Percentiles rank a stretch among this genome's conserved stretches.
phyloP scores from a whole-genome alignment of 2,797 vertebrate species.

The Loriculus beryllinus region DNA sequence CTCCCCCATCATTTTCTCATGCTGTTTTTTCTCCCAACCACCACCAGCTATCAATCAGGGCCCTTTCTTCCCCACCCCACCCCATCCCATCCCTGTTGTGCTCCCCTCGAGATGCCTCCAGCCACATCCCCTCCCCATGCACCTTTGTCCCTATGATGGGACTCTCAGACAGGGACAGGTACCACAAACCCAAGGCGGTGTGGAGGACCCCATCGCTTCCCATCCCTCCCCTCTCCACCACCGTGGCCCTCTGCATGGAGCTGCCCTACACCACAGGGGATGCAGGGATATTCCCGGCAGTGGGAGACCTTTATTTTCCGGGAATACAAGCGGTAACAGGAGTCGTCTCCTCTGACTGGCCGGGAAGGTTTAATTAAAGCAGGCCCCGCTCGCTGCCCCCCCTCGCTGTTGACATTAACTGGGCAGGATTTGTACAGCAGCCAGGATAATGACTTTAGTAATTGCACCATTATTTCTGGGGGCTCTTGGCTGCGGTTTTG shows the following conservation, averaged over 20 bases:
- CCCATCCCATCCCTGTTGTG: not conserved
- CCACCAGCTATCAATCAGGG: rapidly evolving
- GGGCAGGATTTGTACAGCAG: not conserved
- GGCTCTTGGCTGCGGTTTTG: not conserved
- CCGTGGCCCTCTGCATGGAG: rapidly evolving
- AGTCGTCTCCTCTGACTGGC: rapidly evolving
- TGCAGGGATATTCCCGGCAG: not conserved
- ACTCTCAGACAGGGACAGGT: rapidly evolving
- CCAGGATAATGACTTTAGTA: not conserved
- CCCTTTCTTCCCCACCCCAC: not conserved
- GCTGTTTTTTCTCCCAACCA: rapidly evolving
- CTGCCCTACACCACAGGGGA: not conserved
- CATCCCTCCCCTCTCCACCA: not conserved
- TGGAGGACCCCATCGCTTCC: rapidly evolving
- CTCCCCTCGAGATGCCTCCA: not conserved
- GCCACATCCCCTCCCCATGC: rapidly evolving
- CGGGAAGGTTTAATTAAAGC: not conserved
- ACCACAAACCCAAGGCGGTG: not conserved
- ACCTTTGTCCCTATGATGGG: rapidly evolving
- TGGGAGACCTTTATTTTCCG: rapidly evolving
- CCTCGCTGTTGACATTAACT: not conserved
- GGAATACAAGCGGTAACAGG: not conserved
- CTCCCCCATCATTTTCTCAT: not conserved
- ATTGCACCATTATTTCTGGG: not conserved
- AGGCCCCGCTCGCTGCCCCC: rapidly evolving